A percentile compares a stretch with the other conserved stretches of the same genome.
phyloP scores from a whole-genome alignment of 2,888 invertebrate genomes.

The Caenorhabditis afra region DNA sequence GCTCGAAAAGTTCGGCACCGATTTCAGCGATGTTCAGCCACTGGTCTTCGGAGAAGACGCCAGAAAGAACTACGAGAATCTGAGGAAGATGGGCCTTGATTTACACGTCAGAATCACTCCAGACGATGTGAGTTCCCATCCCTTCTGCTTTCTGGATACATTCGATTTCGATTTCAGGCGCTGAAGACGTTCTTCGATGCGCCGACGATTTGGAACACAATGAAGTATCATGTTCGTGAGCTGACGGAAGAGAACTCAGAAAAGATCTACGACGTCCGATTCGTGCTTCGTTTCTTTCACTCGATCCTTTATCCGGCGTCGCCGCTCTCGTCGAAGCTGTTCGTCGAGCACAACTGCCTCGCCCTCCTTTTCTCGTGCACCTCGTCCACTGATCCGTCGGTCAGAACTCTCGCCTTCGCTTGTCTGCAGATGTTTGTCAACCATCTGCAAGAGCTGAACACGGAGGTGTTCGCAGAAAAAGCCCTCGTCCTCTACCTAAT shows the following conservation, averaged over 20 bases:
- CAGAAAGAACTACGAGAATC: constrained; percentile 65
- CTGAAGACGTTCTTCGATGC: constrained; percentile 51
- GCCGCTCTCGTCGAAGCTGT: constrained; percentile 65
- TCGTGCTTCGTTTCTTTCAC: constrained; percentile 67
- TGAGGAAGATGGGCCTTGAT: constrained; percentile 65
- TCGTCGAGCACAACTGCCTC: constrained; percentile 70
- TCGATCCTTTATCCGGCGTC: constrained; percentile 65
- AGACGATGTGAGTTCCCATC: constrained; percentile 59
- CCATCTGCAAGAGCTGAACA: constrained; percentile 66
- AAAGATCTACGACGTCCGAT: constrained; percentile 60
- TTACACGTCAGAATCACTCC: constrained; percentile 68
- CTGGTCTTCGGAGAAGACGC: constrained; percentile 66
- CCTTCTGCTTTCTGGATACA: too few relatives aligned
- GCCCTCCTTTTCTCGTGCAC: constrained; percentile 71
- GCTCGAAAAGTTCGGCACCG: constrained; percentile 46
- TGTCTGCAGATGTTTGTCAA: constrained; percentile 67
- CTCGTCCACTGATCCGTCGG: constrained; percentile 57
- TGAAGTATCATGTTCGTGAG: constrained; percentile 57
- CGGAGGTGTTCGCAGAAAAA: constrained; percentile 71
- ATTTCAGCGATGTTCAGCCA: constrained; percentile 63
- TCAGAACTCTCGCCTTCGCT: constrained; percentile 66
- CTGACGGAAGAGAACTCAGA: constrained; percentile 41
- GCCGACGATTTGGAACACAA: constrained; percentile 55
- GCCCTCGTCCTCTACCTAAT: constrained; percentile 66
- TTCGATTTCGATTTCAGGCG: constrained; percentile 49